Evolutionary conservation across 2,113 vertebrate genomes (phyloP).

Genomic region (Lamprologus ornatipinnis): DNA sequence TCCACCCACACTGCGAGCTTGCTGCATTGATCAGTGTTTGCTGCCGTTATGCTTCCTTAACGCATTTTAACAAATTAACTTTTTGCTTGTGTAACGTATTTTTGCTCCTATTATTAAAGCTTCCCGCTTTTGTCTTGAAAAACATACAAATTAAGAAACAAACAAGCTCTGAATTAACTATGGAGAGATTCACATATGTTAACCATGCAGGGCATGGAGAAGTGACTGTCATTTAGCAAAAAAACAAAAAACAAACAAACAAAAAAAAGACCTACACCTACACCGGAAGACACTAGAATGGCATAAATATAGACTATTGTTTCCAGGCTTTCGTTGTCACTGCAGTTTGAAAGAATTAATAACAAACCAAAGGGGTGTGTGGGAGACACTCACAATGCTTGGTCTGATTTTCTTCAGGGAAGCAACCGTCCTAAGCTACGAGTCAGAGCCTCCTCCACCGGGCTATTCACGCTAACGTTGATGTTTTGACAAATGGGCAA

Average conservation of each 20-base stretch:
- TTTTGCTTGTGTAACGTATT: neutral
- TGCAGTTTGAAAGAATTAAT: conserved; percentile 15
- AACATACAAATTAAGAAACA: neutral
- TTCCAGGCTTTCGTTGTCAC: neutral
- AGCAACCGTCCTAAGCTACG: neutral
- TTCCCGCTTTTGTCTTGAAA: neutral
- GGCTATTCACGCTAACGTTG: conserved; percentile 17
- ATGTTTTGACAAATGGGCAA: conserved; percentile 52
- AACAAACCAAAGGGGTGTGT: conserved; percentile 20
- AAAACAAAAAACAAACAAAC: neutral
- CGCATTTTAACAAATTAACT: neutral
- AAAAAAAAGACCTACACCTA: neutral
- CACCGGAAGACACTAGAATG: neutral
- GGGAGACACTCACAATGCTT: conserved; percentile 26
- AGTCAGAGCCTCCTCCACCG: neutral
- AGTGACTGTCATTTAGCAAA: neutral
- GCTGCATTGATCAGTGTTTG: neutral
- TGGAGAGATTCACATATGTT: neutral
- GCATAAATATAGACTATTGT: conserved; percentile 25
- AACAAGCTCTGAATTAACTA: neutral
- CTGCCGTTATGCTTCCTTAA: neutral
- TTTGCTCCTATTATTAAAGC: neutral
- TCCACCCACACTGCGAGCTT: neutral
- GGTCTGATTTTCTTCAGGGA: conserved; percentile 36
- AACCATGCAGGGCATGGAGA: neutral